Base-by-base conservation (phyloP, 2,797 vertebrate species). In the Petrocephalus sullivani region DNA sequence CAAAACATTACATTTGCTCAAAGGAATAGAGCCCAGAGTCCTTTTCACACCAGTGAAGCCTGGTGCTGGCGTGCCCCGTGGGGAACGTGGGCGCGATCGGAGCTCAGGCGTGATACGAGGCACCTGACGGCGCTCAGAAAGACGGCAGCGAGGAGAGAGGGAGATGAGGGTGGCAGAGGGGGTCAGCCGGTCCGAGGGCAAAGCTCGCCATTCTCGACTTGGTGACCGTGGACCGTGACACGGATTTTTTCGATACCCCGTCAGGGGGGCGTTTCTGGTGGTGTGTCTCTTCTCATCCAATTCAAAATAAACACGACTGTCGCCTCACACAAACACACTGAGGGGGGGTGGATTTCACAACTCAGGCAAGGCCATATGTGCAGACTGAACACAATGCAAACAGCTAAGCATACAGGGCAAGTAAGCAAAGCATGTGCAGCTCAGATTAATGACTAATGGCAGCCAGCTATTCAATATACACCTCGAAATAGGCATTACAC, bases 211-310 rank as follows among this genome's bases (percentile, higher is more conserved):
- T 28, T 12, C 54, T n/a, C 2, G 12, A 75, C 85, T 9, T 12
- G 10, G 12, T 75, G 64, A 87, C 49, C 41, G 67, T 54, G 54
- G 54, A 58, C 19, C 16, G 71, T 57, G 54, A 82, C 37, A 46
- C 16, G 33, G 71, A 14, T 19, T 46, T 46, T 78, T 67, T 78
- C 0, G 51, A 53, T 33, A 57, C 8, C 8, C 28, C 3, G 9
- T 87, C 37, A 14, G 33, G 28, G 75, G 75, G 58, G 16, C 46
- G 46, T 83, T 61, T 61, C 19, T 33, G 67, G 56, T 64, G 88
- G 86, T 89, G 75, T 86, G 88, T 83, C 53, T 1, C 37, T 37
- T 61, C 46, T 21, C 19, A 46, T 56, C 88, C 86, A 89, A 89
- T 89, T 54, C 56, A 41, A 28, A 87, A 23, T 14, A 28, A 83